Base-by-base conservation (phyloP, 92 coral and sea anemone species). In the Desmophyllum pertusum region DNA sequence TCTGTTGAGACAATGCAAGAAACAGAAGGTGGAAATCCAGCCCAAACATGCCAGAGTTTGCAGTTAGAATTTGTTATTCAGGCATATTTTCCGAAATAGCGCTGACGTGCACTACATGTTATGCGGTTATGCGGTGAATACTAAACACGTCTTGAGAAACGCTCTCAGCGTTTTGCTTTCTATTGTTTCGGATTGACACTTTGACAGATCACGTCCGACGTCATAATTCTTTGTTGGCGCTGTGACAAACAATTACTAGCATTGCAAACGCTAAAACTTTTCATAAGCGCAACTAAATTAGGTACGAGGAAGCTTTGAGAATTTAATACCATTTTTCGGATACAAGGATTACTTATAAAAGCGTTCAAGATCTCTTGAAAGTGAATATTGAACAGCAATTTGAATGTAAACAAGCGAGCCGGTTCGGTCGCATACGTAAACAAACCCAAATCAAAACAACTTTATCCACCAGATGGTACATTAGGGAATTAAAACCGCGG, bases 111-210 rank as follows among this genome's bases (percentile, higher is more conserved):
- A 6, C 38, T 21, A 21, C 10, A 2, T 41, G 33, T 19, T 19
- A 29, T 27, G 53, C 45, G 30, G 53, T 69, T 27, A 3, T 17
- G 72, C 37, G 74, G 75, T 66, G 15, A 27, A 30, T 23, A n/a
- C 23, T 25, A 33, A 71, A 23, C 55, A 29, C 59, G 38, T 57
- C 41, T 52, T 45, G 85, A 70, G 38, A 42, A 31, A 3, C 15
- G 21, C 1, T 25, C 10, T 18, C 37, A 53, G 41, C 61, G 79
- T 62, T 73, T 36, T 17, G 31, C 42, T 31, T 29, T 23, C 79
- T 5, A 27, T 82, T 82, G 86, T 82, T 7, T 70, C 15, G 8
- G 52, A 21, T 82, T 71, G 86, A 82, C 86, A 73, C 55, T 38
- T 72, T 82, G 79, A 71, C 70, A 72, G 45, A 72, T 82, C 43